These are phyloP conservation scores for Melieria crassipennis DNA, from an alignment of 2,888 invertebrate species.

Conservation along the genomic window DNA sequence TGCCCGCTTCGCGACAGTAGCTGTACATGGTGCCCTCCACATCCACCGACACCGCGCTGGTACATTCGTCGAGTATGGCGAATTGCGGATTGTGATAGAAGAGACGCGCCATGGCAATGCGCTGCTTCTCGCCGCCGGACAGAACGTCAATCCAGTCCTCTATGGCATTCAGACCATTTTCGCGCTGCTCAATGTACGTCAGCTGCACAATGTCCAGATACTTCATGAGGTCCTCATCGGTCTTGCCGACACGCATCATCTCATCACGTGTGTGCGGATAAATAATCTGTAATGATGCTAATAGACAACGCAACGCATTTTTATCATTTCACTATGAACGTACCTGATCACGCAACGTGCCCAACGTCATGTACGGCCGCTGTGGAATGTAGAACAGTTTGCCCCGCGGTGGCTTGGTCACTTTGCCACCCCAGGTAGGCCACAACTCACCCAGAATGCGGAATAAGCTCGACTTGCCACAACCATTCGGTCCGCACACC, in stretches of 20 bases:
- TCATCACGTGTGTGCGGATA: conserved; percentile 93
- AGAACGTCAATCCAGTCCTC: conserved; percentile 99
- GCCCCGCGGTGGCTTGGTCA: conserved; percentile 94
- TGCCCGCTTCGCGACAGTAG: conserved; percentile 85
- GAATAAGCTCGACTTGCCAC: conserved; percentile 97
- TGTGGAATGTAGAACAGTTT: conserved; percentile 95
- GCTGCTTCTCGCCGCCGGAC: conserved; percentile 97
- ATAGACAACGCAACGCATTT: background rate
- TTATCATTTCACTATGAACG: conserved; percentile 18
- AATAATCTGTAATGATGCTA: conserved; percentile 70
- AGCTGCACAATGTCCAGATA: conserved; percentile 87
- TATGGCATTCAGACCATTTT: conserved; percentile 89
- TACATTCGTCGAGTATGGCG: conserved; percentile 98
- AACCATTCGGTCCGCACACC: conserved; percentile 99
- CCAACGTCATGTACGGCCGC: conserved; percentile 97
- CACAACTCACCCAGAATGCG: conserved; percentile 96
- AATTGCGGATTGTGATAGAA: conserved; percentile 99
- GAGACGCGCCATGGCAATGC: conserved; percentile 97
- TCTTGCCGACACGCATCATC: conserved; percentile 80
- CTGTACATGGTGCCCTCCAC: conserved; percentile 98
- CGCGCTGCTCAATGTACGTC: conserved; percentile 82
- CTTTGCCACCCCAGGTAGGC: conserved; percentile 93
- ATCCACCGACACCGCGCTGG: conserved; percentile 97
- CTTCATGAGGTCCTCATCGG: conserved; percentile 80
- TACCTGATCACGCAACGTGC: conserved; percentile 91